Base-by-base conservation (phyloP, 2,113 vertebrate species). In the Guaruba guarouba region DNA sequence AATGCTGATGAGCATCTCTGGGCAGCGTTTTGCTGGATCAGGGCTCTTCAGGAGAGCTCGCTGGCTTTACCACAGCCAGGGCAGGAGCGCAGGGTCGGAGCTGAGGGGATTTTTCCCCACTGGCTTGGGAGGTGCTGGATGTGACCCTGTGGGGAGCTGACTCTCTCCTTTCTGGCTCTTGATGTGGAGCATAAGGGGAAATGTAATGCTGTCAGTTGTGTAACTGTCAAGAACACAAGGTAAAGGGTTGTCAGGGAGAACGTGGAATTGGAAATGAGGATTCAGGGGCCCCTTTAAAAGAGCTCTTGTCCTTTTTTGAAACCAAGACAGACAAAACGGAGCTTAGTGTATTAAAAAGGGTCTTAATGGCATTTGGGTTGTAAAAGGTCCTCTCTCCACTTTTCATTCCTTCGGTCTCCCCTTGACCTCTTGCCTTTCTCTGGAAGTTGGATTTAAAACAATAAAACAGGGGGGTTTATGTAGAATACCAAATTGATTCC, bases 371-470 rank as follows among this genome's bases (percentile, higher is more conserved):
- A 63, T 63, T 78, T 88, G 55, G 76, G 39, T 20, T 91, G 73
- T 84, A 66, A 94, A 93, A 96, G 43, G 31, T 90, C 57, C 41
- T 28, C 22, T 57, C 66, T 86, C 61, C 27, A 74, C 71, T 62
- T 86, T 92, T 93, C 31, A 86, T 86, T 94, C 64, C 61, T 92
- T 87, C 85, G 48, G 43, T 78, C 61, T 88, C 57, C 48, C 57
- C 80, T 86, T 95, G 88, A 92, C 88, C 86, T 90, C 80, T 91
- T 90, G 80, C 78, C 76, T 88, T 90, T 92, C 77, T 66, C 77
- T 37, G 66, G 29, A 84, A 96, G 62, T 68, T 79, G 88, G 62
- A 84, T 96, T 90, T 96, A 66, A 96, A 94, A 96, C 90, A 96
- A 93, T 94, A 68, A 93, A 88, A 75, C 20, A 20, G 69, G 46